A percentile compares a stretch with the other conserved stretches of the same genome.
phyloP scores from a whole-genome alignment of 2,797 vertebrate genomes.

The Neosilurus hyrtlii region DNA sequence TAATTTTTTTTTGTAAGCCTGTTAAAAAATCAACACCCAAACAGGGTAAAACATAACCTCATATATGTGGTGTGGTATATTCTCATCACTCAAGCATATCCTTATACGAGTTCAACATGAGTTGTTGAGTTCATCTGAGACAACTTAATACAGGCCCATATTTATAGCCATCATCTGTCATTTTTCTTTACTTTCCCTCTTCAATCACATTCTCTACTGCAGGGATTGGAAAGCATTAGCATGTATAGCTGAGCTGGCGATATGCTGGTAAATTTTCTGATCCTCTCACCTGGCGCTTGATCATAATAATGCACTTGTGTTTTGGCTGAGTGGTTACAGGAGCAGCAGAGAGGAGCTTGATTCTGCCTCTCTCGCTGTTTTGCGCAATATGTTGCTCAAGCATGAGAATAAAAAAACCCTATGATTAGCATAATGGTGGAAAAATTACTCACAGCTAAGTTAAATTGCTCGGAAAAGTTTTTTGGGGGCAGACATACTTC shows the following conservation, averaged over 20 bases:
- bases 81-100: background rate
- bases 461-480: constrained; percentile 43
- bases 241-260: constrained; percentile 13
- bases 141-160: background rate
- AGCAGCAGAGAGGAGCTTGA: constrained; percentile 26
- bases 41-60: no score
- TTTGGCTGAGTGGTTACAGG: constrained; percentile 28
- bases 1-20: no score
- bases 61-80: background rate
- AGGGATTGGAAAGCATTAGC: constrained; percentile 19
- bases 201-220: background rate
- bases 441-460: constrained; percentile 37
- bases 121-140: background rate
- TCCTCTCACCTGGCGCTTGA: constrained; percentile 37
- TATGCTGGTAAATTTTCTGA: constrained; percentile 16
- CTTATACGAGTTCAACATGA: background rate
- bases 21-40: no score
- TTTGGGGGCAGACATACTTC: constrained; percentile 3
- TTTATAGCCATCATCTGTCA: constrained; percentile 19
- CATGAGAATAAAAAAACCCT: constrained; percentile 30
- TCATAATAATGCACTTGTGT: constrained; percentile 27
- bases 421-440: constrained; percentile 49
- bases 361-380: constrained; percentile 23
- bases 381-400: constrained; percentile 30
- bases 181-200: background rate